Conservation (phyloP, 2,888 invertebrate species). For the Trichogramma dendrolimi region DNA sequence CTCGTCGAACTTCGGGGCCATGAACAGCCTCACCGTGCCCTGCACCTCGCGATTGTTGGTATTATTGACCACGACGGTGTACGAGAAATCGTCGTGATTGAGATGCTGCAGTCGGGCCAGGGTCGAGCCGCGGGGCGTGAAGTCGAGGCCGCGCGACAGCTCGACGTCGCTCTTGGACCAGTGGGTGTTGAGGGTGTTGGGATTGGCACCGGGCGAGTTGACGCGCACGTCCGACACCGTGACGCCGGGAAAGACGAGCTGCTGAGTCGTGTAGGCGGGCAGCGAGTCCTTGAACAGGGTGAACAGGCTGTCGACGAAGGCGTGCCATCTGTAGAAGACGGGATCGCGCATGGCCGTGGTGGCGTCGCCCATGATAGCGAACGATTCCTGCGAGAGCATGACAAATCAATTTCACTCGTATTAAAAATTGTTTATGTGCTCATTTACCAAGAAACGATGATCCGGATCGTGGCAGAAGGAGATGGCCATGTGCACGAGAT, state of each 20-base stretch:
- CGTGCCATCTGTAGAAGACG: constrained; percentile 81
- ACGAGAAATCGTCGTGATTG: constrained; percentile 69
- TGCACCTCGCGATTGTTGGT: constrained; percentile 51
- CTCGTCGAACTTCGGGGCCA: constrained; percentile 66
- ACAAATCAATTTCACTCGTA: neutral
- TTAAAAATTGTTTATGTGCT: neutral
- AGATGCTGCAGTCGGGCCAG: constrained; percentile 74
- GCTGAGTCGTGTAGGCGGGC: constrained; percentile 60
- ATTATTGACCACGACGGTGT: constrained; percentile 63
- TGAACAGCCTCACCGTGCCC: constrained; percentile 68
- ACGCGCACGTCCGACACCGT: constrained; percentile 56
- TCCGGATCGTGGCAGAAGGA: constrained; percentile 79
- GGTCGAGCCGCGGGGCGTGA: constrained; percentile 70
- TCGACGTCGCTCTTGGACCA: constrained; percentile 80
- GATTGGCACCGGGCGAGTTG: constrained; percentile 11
- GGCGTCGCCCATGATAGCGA: constrained; percentile 78
- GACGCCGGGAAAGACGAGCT: constrained; percentile 63
- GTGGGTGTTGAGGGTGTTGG: constrained; percentile 59
- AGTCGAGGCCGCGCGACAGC: constrained; percentile 76
- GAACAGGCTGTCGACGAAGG: constrained; percentile 75
- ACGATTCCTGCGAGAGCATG: constrained; percentile 61
- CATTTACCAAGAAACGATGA: constrained; percentile 68
- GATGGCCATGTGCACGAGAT: constrained; percentile 75
- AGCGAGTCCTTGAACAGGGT: constrained; percentile 69
- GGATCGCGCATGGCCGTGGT: constrained; percentile 86